These are phyloP conservation scores for Ptychadena robeensis DNA, from an alignment of 2,797 vertebrate species.

Conservation along the genomic window DNA sequence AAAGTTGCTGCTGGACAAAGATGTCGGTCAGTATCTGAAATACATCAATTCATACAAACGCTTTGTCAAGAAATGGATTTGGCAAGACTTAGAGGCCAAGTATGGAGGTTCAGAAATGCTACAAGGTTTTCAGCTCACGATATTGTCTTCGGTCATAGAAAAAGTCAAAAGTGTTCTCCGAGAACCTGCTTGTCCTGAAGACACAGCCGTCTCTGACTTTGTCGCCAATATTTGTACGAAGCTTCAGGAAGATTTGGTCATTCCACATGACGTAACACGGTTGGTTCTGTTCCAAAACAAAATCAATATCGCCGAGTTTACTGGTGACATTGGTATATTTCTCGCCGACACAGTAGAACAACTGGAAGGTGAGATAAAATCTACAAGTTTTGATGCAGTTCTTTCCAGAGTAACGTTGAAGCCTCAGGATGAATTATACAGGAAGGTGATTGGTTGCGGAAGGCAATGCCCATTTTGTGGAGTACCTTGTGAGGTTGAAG, in stretches of 20 bases:
- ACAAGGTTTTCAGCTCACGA: slow-evolving; percentile 55
- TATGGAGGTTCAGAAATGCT: slow-evolving; percentile 52
- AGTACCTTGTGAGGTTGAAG: slow-evolving; percentile 71
- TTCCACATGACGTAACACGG: slow-evolving; percentile 64
- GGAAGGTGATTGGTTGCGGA: slow-evolving; percentile 28
- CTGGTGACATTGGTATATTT: slow-evolving; percentile 67
- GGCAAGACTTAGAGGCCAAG: neutral
- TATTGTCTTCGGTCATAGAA: slow-evolving; percentile 32
- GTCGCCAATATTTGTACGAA: slow-evolving; percentile 69
- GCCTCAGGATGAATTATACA: slow-evolving; percentile 18
- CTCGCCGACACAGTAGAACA: slow-evolving; percentile 61
- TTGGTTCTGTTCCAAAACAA: slow-evolving; percentile 73
- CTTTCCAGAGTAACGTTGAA: neutral
- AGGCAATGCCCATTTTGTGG: slow-evolving; percentile 69
- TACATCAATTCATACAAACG: slow-evolving; percentile 65
- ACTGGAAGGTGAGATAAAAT: slow-evolving; percentile 42
- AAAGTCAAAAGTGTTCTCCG: slow-evolving; percentile 61
- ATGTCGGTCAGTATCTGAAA: slow-evolving; percentile 55
- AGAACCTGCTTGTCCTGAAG: neutral
- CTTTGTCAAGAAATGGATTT: slow-evolving; percentile 69
- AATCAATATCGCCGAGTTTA: slow-evolving; percentile 69
- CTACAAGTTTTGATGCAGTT: slow-evolving; percentile 15
- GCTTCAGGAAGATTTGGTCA: slow-evolving; percentile 68
- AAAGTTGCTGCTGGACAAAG: slow-evolving; percentile 63
- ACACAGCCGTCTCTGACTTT: slow-evolving; percentile 65